Evolutionary conservation across 1,140 invertebrate genomes (phyloP).

Genomic region (Cotesia glomerata): DNA sequence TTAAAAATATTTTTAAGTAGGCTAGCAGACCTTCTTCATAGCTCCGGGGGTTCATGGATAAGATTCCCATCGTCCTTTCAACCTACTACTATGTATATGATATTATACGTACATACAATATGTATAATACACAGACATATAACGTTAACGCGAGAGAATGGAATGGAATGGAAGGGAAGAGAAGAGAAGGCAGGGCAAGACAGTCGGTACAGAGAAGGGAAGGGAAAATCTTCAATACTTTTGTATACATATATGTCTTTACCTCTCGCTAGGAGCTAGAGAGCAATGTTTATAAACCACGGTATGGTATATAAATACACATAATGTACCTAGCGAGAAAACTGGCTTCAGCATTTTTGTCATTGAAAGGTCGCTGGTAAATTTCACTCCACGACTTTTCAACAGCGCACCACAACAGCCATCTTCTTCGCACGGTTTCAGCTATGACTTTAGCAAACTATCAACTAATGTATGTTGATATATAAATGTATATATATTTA

Average conservation of each 20-base stretch:
- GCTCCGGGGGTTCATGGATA: not conserved
- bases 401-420: constrained; percentile 39
- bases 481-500: not conserved
- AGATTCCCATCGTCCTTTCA: constrained; percentile 20
- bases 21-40: constrained; percentile 8
- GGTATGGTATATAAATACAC: not conserved
- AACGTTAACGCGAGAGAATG: not conserved
- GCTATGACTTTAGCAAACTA: too few relatives aligned
- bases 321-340: constrained; percentile 41
- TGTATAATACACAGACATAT: too few relatives aligned
- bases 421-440: constrained; percentile 39
- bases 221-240: not conserved
- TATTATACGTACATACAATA: too few relatives aligned
- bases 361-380: constrained; percentile 58
- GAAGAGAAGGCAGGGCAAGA: too few relatives aligned
- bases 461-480: constrained; percentile 20
- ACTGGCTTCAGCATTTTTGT: constrained; percentile 53
- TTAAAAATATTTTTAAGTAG: not conserved
- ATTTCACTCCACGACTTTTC: constrained; percentile 60
- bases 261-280: too few relatives aligned
- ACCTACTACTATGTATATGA: not conserved
- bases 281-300: not conserved
- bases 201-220: too few relatives aligned
- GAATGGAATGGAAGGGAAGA: not conserved
- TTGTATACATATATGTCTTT: not conserved